A percentile compares a stretch with the other conserved stretches of the same genome.
Evolutionary conservation across 2,113 vertebrate species (phyloP).

Genomic region (Peucedramus taeniatus): DNA sequence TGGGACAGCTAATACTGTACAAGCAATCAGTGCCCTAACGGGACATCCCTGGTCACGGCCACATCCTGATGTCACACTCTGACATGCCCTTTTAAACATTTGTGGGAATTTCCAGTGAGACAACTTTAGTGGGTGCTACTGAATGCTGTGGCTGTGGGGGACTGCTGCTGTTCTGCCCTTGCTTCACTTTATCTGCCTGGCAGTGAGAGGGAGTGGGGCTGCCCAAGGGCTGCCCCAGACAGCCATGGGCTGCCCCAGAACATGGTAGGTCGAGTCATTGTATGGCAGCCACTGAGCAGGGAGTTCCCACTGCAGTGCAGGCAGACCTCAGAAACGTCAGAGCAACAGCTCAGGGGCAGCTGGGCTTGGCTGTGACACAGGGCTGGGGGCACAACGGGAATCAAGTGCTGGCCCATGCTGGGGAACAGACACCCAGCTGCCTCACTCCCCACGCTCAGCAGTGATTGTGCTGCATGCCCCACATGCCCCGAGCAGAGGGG

Average conservation of each 20-base stretch:
- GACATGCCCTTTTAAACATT: background rate
- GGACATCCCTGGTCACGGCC: background rate
- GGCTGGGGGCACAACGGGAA: rapidly evolving
- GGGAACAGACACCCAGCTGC: background rate
- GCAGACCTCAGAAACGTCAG: background rate
- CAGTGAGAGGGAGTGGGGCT: background rate
- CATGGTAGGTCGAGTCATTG: rapidly evolving
- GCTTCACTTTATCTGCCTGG: background rate
- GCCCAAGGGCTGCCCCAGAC: background rate
- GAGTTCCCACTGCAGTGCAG: background rate
- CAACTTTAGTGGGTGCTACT: background rate
- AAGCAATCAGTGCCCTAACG: background rate
- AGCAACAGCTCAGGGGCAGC: background rate
- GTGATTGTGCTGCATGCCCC: rapidly evolving
- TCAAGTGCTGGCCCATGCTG: background rate
- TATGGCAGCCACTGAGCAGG: rapidly evolving
- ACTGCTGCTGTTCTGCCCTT: background rate
- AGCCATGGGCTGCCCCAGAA: rapidly evolving
- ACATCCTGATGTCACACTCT: background rate
- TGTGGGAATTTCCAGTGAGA: background rate
- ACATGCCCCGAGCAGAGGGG: rapidly evolving
- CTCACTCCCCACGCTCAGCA: rapidly evolving
- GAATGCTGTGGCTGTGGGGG: background rate
- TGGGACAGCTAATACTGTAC: background rate
- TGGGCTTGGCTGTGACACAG: background rate